These are phyloP conservation scores for Oligia latruncula DNA, from an alignment of 2,888 invertebrate genomes.

Conservation along the genomic window DNA sequence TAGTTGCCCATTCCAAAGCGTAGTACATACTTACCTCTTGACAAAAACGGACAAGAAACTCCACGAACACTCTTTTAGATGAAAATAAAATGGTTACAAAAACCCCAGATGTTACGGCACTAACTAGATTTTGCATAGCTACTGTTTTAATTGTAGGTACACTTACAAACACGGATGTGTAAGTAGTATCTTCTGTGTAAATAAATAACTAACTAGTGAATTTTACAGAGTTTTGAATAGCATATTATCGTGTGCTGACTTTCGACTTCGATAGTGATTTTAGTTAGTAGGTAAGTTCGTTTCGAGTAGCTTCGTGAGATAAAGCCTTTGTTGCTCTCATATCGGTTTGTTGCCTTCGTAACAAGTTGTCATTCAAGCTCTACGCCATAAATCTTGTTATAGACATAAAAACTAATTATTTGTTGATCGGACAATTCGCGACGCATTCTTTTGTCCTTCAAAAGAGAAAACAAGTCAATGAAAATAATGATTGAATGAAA, in stretches of 20 bases:
- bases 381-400: not conserved
- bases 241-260: not conserved
- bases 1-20: too few relatives aligned
- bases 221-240: not conserved
- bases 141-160: not conserved
- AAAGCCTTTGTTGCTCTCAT: not conserved
- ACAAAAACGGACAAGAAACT: too few relatives aligned
- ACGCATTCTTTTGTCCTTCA: not conserved
- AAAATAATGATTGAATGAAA: not conserved
- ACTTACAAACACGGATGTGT: not conserved
- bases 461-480: not conserved
- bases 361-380: not conserved
- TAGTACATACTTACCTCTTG: too few relatives aligned
- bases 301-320: not conserved
- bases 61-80: too few relatives aligned
- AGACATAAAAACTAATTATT: not conserved
- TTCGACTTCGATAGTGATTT: not conserved
- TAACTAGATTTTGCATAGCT: not conserved
- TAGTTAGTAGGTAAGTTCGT: not conserved
- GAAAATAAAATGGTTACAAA: too few relatives aligned
- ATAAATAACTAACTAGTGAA: not conserved
- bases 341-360: not conserved
- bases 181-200: not conserved
- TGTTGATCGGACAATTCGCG: too few relatives aligned
- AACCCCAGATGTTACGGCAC: not conserved